A percentile compares a stretch with the other conserved stretches of the same genome.
These are phyloP conservation scores for Pristiophorus japonicus DNA, from an alignment of 2,113 vertebrate species.

Conservation along the genomic window DNA sequence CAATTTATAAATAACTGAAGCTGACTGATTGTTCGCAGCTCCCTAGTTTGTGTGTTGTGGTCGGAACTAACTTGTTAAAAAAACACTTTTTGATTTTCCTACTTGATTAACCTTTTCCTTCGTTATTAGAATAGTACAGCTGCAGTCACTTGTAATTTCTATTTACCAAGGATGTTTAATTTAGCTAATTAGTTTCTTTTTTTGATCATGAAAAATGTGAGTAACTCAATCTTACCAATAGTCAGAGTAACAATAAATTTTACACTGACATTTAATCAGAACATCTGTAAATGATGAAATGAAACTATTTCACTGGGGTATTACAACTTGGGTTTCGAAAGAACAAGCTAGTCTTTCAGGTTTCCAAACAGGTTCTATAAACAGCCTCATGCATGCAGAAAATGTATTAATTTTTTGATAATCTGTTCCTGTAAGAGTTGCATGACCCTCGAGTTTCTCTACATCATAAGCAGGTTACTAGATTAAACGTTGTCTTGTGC, in stretches of 20 bases:
- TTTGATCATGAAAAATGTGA: neutral
- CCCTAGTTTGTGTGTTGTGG: neutral
- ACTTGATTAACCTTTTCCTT: neutral
- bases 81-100: neutral
- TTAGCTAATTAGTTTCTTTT: neutral
- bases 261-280: neutral
- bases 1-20: neutral
- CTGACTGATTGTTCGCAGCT: neutral
- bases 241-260: neutral
- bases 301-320: neutral
- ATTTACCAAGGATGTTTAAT: neutral
- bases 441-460: neutral
- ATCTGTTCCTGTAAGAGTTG: neutral
- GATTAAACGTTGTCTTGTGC: neutral
- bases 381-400: neutral
- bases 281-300: neutral
- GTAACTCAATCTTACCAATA: neutral
- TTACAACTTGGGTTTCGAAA: neutral
- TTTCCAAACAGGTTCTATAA: neutral
- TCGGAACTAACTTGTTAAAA: neutral
- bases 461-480: neutral
- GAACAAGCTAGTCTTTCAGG: neutral
- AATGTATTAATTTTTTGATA: neutral
- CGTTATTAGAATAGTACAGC: neutral
- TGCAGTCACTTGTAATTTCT: neutral